Conservation (phyloP, 23 tunicate genomes). For the Halocynthia roretzi region DNA sequence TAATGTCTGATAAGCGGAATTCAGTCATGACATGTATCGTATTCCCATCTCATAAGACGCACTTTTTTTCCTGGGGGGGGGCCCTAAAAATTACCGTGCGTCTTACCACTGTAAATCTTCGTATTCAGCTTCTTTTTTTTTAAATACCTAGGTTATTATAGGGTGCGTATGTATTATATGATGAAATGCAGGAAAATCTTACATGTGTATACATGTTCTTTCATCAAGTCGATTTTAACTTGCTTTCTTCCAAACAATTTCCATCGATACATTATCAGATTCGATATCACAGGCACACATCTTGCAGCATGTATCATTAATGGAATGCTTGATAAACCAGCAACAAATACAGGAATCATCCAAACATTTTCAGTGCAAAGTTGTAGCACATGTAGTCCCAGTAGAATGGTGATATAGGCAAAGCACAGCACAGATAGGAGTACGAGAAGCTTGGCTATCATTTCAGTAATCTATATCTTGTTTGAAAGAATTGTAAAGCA, state of each 20-base stretch:
- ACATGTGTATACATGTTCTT: conserved; percentile 13
- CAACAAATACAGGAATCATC: conserved; percentile 6
- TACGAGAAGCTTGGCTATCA: neutral
- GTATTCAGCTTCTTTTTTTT: too few relatives aligned
- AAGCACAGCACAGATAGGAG: conserved; percentile 1
- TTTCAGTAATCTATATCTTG: conserved; percentile 7
- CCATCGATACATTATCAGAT: neutral
- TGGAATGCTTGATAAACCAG: conserved; percentile 2
- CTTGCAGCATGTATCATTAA: neutral
- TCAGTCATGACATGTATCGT: too few relatives aligned
- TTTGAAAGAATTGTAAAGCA: neutral
- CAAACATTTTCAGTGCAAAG: conserved; percentile 12
- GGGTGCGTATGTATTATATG: too few relatives aligned
- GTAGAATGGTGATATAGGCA: neutral
- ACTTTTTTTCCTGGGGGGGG: too few relatives aligned
- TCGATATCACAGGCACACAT: neutral
- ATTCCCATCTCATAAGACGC: too few relatives aligned
- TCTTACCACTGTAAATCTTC: too few relatives aligned
- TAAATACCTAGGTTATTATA: too few relatives aligned
- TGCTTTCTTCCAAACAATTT: neutral
- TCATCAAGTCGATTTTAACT: neutral
- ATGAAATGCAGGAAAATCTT: neutral
- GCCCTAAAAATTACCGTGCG: too few relatives aligned
- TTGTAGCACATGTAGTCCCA: neutral
- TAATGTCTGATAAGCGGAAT: conserved; percentile 71